These are phyloP conservation scores for Tylochromis polylepis DNA, from an alignment of 2,113 vertebrate species.

Conservation along the genomic window DNA sequence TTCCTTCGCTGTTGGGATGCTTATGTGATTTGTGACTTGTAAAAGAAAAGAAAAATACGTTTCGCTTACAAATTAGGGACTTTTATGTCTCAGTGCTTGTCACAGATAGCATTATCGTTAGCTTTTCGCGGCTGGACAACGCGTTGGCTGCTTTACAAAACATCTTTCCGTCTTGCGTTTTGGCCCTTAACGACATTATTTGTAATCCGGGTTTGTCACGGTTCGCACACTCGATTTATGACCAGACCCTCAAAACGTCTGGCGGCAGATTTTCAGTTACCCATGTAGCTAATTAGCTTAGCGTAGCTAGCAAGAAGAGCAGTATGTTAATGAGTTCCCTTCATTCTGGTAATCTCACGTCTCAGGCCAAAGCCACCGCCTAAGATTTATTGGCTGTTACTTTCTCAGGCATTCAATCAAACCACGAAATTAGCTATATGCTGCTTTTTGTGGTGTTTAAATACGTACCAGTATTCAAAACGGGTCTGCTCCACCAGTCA, in stretches of 20 bases:
- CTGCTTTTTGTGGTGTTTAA: constrained; percentile 19
- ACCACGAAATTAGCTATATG: neutral
- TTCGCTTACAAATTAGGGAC: neutral
- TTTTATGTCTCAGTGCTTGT: neutral
- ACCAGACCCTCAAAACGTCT: neutral
- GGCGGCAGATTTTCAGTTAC: neutral
- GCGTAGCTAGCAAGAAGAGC: neutral
- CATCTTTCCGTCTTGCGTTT: neutral
- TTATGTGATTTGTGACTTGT: neutral
- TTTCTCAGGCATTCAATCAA: neutral
- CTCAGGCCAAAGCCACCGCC: neutral
- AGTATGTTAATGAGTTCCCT: constrained; percentile 7
- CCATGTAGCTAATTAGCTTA: constrained; percentile 4
- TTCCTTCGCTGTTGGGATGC: neutral
- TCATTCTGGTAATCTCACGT: neutral
- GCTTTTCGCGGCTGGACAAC: neutral
- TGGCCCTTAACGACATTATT: neutral
- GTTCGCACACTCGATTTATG: too few species aligned
- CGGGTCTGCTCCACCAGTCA: constrained; percentile 59
- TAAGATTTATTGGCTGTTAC: too few species aligned
- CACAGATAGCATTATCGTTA: neutral
- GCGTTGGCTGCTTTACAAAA: neutral
- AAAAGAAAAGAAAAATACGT: neutral
- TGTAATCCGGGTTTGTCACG: neutral
- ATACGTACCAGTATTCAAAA: constrained; percentile 36